These are phyloP conservation scores for Pseudorhiza aurosa DNA, from an alignment of 30 jellyfish, hydroid and myxozoan genomes.

Conservation along the genomic window DNA sequence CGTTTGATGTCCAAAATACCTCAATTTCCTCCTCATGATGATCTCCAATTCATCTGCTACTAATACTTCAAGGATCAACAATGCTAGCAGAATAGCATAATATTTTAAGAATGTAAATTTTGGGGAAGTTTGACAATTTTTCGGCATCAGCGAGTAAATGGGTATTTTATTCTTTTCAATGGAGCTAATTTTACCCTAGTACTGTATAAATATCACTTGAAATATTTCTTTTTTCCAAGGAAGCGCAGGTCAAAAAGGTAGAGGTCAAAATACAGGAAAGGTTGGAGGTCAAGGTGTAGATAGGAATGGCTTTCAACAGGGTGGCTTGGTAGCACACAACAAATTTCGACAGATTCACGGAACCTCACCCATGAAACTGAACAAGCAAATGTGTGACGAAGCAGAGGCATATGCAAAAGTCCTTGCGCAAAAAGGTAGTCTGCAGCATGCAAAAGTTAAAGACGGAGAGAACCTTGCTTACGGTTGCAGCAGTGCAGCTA, in stretches of 20 bases:
- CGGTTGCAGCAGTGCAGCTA: slow-evolving; percentile 54
- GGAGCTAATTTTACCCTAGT: no score
- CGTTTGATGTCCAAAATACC: no score
- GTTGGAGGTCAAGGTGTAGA: slow-evolving; percentile 52
- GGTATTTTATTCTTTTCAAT: no score
- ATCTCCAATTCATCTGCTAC: no score
- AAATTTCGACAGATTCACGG: slow-evolving; percentile 80
- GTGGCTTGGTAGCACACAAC: slow-evolving; percentile 83
- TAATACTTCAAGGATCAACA: no score
- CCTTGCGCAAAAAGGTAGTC: slow-evolving; percentile 71
- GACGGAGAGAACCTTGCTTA: slow-evolving; percentile 95
- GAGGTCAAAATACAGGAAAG: slow-evolving; percentile 55
- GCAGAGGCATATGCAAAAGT: slow-evolving; percentile 86
- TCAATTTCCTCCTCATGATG: no score
- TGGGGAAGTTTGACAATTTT: no score
- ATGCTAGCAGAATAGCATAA: no score
- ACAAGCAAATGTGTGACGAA: slow-evolving; percentile 57
- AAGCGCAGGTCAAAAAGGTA: slow-evolving; percentile 1
- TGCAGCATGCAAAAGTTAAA: slow-evolving; percentile 55
- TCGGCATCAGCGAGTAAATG: no score
- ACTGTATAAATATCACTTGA: no score
- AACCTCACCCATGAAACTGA: slow-evolving; percentile 61
- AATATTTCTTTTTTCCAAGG: no score
- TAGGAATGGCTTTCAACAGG: slow-evolving; percentile 47
- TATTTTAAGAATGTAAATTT: no score